Conservation (phyloP, 2,113 vertebrate species). For the Orycteropus afer region DNA sequence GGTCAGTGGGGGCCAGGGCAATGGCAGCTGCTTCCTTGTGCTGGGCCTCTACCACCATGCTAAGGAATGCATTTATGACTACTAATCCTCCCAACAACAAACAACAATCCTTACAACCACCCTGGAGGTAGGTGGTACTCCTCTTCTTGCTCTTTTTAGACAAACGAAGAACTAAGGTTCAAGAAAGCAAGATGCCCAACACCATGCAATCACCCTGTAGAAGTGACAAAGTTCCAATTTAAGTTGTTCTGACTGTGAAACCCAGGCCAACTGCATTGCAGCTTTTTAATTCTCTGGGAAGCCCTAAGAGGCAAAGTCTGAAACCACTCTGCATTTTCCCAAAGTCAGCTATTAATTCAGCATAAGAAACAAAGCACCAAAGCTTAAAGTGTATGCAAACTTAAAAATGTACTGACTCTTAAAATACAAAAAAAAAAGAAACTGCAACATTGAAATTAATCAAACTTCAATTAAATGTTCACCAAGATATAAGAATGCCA, state of each 20-base stretch:
- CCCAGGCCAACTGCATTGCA: background rate
- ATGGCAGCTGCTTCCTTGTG: background rate
- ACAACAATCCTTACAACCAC: background rate
- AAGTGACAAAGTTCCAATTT: background rate
- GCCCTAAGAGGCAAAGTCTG: background rate
- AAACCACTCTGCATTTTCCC: background rate
- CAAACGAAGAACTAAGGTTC: background rate
- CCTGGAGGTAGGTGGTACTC: background rate
- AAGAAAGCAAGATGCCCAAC: background rate
- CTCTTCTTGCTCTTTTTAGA: background rate
- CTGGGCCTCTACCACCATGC: background rate
- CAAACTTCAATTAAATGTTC: background rate
- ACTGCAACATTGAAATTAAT: background rate
- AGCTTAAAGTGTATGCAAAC: background rate
- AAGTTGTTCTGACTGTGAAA: background rate
- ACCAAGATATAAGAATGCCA: background rate
- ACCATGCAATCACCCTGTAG: background rate
- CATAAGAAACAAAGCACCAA: background rate
- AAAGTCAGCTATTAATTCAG: background rate
- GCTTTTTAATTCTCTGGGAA: background rate
- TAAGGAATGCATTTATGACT: rapidly evolving
- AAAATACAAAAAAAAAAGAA: background rate
- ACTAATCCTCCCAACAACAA: background rate
- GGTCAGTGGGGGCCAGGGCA: background rate
- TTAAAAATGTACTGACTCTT: background rate